These are phyloP conservation scores for Drosophila infuscata DNA, from an alignment of 2,888 invertebrate species.

Conservation along the genomic window DNA sequence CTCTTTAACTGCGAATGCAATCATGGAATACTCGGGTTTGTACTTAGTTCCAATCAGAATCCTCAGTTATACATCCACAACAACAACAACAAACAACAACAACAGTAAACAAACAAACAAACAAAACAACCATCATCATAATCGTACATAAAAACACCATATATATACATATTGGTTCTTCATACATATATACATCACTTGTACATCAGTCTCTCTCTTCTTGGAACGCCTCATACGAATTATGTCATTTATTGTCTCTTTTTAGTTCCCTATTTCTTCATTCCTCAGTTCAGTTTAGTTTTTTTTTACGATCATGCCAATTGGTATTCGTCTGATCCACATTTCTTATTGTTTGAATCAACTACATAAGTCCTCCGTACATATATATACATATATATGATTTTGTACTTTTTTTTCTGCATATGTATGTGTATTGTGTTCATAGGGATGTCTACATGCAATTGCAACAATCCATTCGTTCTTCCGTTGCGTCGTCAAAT, in stretches of 20 bases:
- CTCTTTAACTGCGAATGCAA: conserved; percentile 93
- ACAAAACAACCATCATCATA: conserved; percentile 41
- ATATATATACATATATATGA: conserved; percentile 15
- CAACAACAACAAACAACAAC: conserved; percentile 13
- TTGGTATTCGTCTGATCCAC: conserved; percentile 32
- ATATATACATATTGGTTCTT: conserved; percentile 39
- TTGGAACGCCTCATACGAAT: conserved; percentile 42
- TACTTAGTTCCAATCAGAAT: conserved; percentile 70
- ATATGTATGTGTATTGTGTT: conserved; percentile 26
- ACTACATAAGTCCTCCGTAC: conserved; percentile 6
- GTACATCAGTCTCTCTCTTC: conserved; percentile 29
- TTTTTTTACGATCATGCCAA: conserved; percentile 28
- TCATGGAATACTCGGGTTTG: conserved; percentile 94
- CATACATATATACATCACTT: conserved; percentile 38
- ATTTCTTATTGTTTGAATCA: conserved; percentile 15
- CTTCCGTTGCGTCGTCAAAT: conserved; percentile 73
- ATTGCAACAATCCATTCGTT: conserved; percentile 47
- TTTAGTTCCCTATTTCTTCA: conserved; percentile 15
- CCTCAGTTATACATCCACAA: conserved; percentile 52
- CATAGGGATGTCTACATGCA: conserved; percentile 36
- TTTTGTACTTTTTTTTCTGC: conserved; percentile 5
- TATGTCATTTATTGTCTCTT: conserved; percentile 3
- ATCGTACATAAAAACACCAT: conserved; percentile 53
- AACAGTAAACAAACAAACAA: conserved; percentile 37
- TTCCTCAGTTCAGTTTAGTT: conserved; percentile 28